Evolutionary conservation across 2,888 invertebrate genomes (phyloP), one percentile per base, ranked within the genome.

Genomic region (Ichneumoninae sp.): DNA sequence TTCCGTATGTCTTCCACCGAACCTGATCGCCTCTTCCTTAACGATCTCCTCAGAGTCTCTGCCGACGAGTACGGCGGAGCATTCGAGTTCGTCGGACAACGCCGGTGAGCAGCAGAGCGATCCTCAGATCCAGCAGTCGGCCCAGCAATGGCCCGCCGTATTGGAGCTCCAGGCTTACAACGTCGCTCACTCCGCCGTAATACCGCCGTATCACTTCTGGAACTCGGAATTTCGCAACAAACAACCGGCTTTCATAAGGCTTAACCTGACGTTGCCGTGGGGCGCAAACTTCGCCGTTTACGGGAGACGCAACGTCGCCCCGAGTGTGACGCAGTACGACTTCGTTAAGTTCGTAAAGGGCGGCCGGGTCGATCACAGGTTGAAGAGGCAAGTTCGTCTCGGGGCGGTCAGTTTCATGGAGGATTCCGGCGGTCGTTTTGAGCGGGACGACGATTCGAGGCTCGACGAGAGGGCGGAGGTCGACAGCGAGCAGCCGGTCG

Each of bases 241-340:
- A 94, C 97, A 98, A 94, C 97, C 97, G 87, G 97, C 97, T 86
- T 98, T 97, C 93, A 97, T 98, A 92, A 96, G 97, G 90, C 96
- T 98, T 94, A 98, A 98, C 94, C 97, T 98, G 93, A 98, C 98
- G 83, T 95, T 98, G 90, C 98, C 98, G 65, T 98, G 98, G 97
- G 98, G 98, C 89, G 97, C 98, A 74, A 98, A 98, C 94, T 98
- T 99, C 92, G 99, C 99, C 71, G 97, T 99, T 85, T 98, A 99
- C 94, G 98, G 98, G 44, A 95, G 99, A 88, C 96, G 98, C 90
- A 99, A 98, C 94, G 98, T 98, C 77, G 98, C 98, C 50, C 99
- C 99, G 16, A 98, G 99, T 92, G 98, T 99, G 91, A 98, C 99
- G 86, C 98, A 98, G 94, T 98, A 99, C 94, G 99, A 99, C 94